Percentiles rank a stretch among this genome's conserved stretches.
Conservation (phyloP, 2,113 vertebrate species). For the Sylvia atricapilla region DNA sequence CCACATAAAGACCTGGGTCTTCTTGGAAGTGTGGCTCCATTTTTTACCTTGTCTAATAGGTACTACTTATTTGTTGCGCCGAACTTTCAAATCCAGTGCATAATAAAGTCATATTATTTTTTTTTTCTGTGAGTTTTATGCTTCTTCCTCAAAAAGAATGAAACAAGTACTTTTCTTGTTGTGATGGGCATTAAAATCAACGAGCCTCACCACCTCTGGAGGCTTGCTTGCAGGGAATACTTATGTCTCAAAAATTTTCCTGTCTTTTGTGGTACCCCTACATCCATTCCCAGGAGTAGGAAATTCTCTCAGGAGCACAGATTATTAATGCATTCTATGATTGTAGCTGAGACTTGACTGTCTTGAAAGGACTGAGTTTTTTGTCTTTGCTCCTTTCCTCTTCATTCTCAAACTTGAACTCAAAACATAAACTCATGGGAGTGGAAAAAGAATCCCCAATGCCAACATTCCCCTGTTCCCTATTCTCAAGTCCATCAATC, state of each 20-base stretch:
- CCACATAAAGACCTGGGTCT: not conserved
- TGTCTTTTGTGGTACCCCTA: not conserved
- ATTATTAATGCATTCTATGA: not conserved
- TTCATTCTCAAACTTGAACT: not conserved
- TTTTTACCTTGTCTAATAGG: not conserved
- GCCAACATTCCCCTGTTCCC: not conserved
- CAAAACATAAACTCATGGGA: not conserved
- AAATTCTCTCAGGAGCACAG: not conserved
- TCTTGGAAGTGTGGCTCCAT: not conserved
- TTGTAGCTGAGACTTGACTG: not conserved
- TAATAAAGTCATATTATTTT: not conserved
- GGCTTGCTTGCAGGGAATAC: not conserved
- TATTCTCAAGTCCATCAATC: not conserved
- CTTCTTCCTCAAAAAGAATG: not conserved
- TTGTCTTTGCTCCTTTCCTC: not conserved
- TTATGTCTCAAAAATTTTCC: not conserved
- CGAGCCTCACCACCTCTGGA: not conserved
- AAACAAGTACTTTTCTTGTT: not conserved
- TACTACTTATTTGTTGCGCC: not conserved
- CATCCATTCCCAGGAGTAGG: not conserved
- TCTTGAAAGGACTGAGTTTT: not conserved
- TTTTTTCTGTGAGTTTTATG: not conserved
- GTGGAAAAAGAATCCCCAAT: not conserved
- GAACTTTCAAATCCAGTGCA: not conserved
- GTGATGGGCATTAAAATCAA: not conserved